Percentiles rank a stretch among this genome's conserved stretches.
phyloP scores from a whole-genome alignment of 2,888 invertebrate species.

The Eilema caniola region DNA sequence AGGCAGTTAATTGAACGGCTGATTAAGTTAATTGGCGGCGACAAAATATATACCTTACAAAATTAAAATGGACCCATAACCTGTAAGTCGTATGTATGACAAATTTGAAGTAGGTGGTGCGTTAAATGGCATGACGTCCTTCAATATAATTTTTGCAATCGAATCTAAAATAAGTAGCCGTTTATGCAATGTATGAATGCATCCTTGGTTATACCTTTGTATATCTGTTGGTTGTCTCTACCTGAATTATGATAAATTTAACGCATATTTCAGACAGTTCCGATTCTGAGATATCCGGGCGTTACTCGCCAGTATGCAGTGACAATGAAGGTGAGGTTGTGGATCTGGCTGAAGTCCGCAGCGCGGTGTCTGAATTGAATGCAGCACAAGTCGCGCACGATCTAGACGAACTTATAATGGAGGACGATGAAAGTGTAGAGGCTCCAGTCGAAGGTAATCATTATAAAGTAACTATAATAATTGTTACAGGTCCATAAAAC shows the following conservation, averaged over 20 bases:
- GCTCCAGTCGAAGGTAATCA: slow-evolving; percentile 65
- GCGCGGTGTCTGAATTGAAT: slow-evolving; percentile 57
- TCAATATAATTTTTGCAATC: too few relatives aligned
- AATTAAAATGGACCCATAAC: too few relatives aligned
- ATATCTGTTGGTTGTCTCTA: background rate
- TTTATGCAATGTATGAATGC: too few relatives aligned
- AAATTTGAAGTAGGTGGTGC: background rate
- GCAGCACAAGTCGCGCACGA: slow-evolving; percentile 75
- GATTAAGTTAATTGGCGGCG: too few relatives aligned
- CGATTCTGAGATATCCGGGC: slow-evolving; percentile 86
- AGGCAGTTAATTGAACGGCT: too few relatives aligned
- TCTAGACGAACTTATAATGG: slow-evolving; percentile 78
- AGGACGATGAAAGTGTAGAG: slow-evolving; percentile 75
- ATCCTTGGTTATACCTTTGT: too few relatives aligned
- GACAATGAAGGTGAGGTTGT: slow-evolving; percentile 70
- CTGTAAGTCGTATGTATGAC: background rate
- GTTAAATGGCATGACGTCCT: too few relatives aligned
- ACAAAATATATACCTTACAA: too few relatives aligned
- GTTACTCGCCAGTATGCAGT: slow-evolving; percentile 90
- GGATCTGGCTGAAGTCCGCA: slow-evolving; percentile 43
- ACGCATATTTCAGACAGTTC: slow-evolving; percentile 72
- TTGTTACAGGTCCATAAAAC: slow-evolving; percentile 1
- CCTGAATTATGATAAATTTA: background rate
- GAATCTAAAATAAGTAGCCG: too few relatives aligned
- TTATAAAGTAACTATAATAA: background rate